Evolutionary conservation across 1,140 invertebrate species (phyloP).

Genomic region (Octopus sinensis): DNA sequence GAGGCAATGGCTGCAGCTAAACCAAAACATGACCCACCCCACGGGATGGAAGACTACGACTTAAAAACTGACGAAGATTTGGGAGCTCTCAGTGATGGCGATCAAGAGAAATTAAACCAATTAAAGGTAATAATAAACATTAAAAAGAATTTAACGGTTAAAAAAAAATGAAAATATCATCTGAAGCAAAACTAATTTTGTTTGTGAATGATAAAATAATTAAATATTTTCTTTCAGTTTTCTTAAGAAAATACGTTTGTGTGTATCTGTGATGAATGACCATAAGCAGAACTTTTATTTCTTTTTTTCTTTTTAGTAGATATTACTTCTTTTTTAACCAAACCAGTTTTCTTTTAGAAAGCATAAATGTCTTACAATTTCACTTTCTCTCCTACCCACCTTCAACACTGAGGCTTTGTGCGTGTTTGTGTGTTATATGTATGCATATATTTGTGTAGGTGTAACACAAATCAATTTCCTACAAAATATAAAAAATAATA

Average conservation of each 20-base stretch:
- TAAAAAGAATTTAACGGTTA: not conserved
- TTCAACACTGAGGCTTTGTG: too few relatives aligned
- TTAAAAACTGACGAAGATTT: slow-evolving; percentile 41
- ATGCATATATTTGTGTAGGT: too few relatives aligned
- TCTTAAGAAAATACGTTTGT: not conserved
- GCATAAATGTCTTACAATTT: too few relatives aligned
- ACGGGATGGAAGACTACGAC: slow-evolving; percentile 54
- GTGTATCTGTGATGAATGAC: not conserved
- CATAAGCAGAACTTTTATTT: not conserved
- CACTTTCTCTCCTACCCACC: too few relatives aligned
- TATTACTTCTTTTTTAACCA: not conserved
- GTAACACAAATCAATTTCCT: too few relatives aligned
- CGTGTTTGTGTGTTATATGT: too few relatives aligned
- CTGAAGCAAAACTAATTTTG: not conserved
- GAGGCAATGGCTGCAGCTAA: slow-evolving; percentile 43
- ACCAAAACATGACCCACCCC: slow-evolving; percentile 47
- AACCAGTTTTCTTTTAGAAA: too few relatives aligned
- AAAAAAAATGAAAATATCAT: not conserved
- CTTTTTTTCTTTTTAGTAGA: not conserved
- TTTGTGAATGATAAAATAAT: not conserved
- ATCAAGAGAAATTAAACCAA: slow-evolving; percentile 52
- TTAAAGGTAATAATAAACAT: slow-evolving; percentile 41
- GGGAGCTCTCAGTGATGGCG: slow-evolving; percentile 48
- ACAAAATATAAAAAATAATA: too few relatives aligned
- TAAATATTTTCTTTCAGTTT: not conserved